Evolutionary conservation across 2,797 vertebrate genomes (phyloP).

Genomic region (Liasis olivaceus): DNA sequence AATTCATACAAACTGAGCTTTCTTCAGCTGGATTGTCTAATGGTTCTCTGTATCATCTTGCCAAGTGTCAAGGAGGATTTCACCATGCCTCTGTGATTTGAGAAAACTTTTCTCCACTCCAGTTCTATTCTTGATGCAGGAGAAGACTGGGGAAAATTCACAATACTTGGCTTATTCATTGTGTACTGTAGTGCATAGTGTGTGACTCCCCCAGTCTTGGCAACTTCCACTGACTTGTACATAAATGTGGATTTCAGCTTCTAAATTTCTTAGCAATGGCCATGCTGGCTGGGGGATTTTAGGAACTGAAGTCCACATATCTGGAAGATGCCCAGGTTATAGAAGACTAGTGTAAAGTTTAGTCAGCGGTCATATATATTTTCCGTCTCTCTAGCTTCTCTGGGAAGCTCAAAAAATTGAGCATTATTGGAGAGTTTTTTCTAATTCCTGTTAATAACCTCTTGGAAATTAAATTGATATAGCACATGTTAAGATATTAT

Average conservation of each 20-base stretch:
- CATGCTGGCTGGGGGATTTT: not conserved
- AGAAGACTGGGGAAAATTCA: not conserved
- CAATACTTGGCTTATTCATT: not conserved
- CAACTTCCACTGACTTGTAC: not conserved
- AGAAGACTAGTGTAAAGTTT: not conserved
- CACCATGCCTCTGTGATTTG: not conserved
- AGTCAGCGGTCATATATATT: not conserved
- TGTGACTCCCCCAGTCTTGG: not conserved
- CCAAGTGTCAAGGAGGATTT: not conserved
- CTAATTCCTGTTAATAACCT: not conserved
- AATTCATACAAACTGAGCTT: not conserved
- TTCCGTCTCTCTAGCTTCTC: not conserved
- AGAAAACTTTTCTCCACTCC: not conserved
- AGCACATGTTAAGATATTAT: not conserved
- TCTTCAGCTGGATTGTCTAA: not conserved
- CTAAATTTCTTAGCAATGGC: not conserved
- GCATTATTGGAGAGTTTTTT: not conserved
- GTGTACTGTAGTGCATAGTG: not conserved
- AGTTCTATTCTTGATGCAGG: not conserved
- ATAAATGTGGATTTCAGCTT: not conserved
- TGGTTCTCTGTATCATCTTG: not conserved
- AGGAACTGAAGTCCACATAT: not conserved
- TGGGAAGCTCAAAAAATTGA: not conserved
- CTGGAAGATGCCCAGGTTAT: not conserved
- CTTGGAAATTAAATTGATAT: conserved; percentile 20